Evolutionary conservation across 2,113 vertebrate genomes (phyloP).

Genomic region (Tauraco erythrolophus): DNA sequence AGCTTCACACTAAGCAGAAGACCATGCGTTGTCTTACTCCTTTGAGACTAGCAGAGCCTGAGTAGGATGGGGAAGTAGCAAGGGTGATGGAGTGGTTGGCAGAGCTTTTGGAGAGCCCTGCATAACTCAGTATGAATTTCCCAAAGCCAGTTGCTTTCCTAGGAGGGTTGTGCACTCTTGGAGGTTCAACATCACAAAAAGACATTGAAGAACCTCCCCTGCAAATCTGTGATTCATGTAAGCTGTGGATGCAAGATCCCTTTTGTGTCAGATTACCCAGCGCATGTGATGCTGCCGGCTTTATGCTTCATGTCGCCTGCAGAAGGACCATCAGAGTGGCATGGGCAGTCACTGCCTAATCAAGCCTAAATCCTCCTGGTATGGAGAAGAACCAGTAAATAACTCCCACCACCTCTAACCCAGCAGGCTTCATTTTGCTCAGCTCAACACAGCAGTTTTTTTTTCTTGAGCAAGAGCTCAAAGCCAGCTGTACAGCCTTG

Average conservation of each 20-base stretch:
- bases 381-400: neutral
- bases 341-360: neutral
- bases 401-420: neutral
- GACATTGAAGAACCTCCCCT: fast-evolving
- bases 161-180: neutral
- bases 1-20: neutral
- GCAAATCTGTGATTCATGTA: neutral
- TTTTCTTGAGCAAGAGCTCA: fast-evolving
- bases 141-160: neutral
- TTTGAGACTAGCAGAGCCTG: neutral
- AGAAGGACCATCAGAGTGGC: neutral
- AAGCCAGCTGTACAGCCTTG: neutral
- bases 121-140: neutral
- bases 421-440: neutral
- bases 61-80: neutral
- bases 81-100: fast-evolving
- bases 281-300: neutral
- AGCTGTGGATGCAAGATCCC: neutral
- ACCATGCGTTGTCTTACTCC: neutral
- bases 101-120: neutral
- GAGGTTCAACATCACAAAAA: neutral
- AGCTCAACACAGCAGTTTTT: neutral
- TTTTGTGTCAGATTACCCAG: neutral
- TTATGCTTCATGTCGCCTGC: neutral
- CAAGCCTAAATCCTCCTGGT: neutral